phyloP scores from a whole-genome alignment of 2,113 vertebrate species.

The Melanerpes aurifrons region DNA sequence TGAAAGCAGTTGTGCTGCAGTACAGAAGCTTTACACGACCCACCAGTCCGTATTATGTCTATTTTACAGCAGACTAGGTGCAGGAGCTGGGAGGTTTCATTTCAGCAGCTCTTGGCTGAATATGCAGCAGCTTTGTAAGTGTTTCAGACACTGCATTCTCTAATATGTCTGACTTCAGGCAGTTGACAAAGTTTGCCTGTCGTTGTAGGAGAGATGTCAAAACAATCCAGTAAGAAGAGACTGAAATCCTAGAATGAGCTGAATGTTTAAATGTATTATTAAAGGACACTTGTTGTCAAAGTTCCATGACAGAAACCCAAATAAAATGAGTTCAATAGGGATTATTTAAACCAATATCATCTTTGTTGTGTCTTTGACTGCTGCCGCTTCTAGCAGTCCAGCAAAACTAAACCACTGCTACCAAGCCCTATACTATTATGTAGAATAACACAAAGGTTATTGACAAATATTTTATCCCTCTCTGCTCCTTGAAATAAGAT shows the following conservation, averaged over 20 bases:
- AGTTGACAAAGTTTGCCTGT: neutral
- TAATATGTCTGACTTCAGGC: neutral
- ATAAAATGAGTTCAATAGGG: neutral
- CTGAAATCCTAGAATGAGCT: conserved; percentile 14
- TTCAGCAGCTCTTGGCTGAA: neutral
- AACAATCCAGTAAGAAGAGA: conserved; percentile 1
- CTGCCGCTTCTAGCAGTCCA: neutral
- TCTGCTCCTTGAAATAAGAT: neutral
- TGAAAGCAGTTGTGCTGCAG: neutral
- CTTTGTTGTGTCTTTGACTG: neutral
- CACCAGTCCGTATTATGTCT: fast-evolving
- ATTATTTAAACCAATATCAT: neutral
- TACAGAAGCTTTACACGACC: neutral
- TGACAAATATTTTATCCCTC: neutral
- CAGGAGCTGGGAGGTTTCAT: neutral
- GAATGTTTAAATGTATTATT: conserved; percentile 39
- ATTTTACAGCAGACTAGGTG: neutral
- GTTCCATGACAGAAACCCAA: neutral
- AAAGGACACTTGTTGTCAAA: conserved; percentile 28
- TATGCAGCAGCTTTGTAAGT: neutral
- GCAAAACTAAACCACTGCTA: neutral
- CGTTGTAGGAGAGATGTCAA: neutral
- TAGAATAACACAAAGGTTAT: neutral
- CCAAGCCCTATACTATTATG: fast-evolving
- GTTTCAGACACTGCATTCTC: neutral